Evolutionary conservation across 2,113 vertebrate genomes (phyloP).

Genomic region (Eurystomus gularis): DNA sequence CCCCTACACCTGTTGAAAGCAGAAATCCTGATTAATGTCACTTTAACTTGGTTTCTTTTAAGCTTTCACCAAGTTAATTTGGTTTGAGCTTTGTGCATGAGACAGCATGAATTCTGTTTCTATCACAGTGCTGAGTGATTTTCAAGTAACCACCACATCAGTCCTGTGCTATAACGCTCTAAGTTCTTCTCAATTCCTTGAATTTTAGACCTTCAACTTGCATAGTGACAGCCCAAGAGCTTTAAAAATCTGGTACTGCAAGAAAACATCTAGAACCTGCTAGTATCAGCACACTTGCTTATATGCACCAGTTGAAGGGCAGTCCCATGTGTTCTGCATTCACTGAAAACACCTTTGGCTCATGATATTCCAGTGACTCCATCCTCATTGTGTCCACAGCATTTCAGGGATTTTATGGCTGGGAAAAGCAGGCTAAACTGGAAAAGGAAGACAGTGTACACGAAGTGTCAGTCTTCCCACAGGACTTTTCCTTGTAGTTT

Average conservation of each 20-base stretch:
- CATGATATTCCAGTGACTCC: background rate
- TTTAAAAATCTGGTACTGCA: background rate
- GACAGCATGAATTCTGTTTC: background rate
- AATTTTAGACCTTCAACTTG: background rate
- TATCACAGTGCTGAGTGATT: background rate
- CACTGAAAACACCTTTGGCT: background rate
- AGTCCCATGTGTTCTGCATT: background rate
- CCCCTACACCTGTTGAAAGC: background rate
- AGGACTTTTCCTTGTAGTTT: background rate
- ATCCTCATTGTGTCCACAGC: background rate
- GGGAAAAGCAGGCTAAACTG: background rate
- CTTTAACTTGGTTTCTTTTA: background rate
- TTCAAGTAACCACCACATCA: background rate
- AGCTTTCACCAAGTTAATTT: background rate
- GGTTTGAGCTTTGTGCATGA: background rate
- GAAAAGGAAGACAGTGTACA: background rate
- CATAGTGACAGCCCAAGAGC: background rate
- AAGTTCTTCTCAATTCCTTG: background rate
- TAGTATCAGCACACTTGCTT: background rate
- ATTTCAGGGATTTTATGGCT: background rate
- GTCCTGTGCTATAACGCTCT: fast-evolving
- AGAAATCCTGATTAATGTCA: background rate
- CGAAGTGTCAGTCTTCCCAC: background rate
- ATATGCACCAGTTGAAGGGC: background rate
- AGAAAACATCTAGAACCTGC: background rate